Evolutionary conservation across 2,113 vertebrate species (phyloP).

Genomic region (Serinus canaria): DNA sequence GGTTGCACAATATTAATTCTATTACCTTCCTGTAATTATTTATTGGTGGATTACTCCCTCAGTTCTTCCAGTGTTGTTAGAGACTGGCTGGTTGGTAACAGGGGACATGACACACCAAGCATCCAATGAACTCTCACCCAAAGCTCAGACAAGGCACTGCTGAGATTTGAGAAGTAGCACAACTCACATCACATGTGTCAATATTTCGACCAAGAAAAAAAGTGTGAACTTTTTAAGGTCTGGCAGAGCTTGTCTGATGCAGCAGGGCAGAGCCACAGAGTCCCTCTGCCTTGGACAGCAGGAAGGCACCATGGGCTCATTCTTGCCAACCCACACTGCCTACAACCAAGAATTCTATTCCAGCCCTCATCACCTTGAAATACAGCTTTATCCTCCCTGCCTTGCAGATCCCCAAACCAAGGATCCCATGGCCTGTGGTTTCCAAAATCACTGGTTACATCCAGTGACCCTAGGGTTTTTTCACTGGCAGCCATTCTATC

Average conservation of each 20-base stretch:
- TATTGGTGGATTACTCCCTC: not conserved
- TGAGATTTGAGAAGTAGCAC: not conserved
- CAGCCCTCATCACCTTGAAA: not conserved
- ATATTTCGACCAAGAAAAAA: not conserved
- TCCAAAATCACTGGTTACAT: not conserved
- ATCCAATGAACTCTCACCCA: not conserved
- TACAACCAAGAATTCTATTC: not conserved
- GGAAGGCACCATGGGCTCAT: not conserved
- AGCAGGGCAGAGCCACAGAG: accelerated
- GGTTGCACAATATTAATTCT: not conserved
- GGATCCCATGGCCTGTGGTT: not conserved
- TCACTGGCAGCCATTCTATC: not conserved
- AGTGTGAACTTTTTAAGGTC: not conserved
- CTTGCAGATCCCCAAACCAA: not conserved
- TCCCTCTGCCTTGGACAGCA: not conserved
- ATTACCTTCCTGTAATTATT: not conserved
- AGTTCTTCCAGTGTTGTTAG: not conserved
- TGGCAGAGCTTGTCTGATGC: not conserved
- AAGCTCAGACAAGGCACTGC: not conserved
- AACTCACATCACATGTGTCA: not conserved
- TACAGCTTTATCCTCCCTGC: not conserved
- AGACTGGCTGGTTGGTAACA: not conserved
- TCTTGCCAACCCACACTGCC: not conserved
- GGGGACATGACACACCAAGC: not conserved
- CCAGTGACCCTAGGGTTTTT: not conserved